A percentile compares a stretch with the other conserved stretches of the same genome.
phyloP scores from a whole-genome alignment of 2,113 vertebrate species.

The Climacteris rufus region DNA sequence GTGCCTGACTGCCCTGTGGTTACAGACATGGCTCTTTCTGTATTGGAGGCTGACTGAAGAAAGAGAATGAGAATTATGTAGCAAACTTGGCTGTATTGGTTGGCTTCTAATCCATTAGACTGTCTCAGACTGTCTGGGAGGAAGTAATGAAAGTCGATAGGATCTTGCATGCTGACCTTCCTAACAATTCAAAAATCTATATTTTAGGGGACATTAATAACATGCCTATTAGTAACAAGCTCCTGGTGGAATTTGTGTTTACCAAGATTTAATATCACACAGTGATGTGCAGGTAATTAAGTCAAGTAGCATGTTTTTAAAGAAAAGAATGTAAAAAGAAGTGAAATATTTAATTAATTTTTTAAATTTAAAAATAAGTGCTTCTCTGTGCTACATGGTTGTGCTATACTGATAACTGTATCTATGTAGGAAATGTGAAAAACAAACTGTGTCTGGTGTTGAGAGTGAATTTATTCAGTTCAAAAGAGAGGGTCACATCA shows the following conservation, averaged over 20 bases:
- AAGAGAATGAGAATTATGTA: neutral
- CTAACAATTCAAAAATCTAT: slow-evolving; percentile 11
- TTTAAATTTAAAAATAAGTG: neutral
- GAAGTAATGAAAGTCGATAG: neutral
- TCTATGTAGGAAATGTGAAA: neutral
- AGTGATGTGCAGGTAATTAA: neutral
- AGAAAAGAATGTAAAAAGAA: neutral
- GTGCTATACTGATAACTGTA: neutral
- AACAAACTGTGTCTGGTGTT: neutral
- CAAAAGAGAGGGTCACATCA: neutral
- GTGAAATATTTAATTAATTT: neutral
- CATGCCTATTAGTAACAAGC: neutral
- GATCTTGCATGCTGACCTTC: neutral
- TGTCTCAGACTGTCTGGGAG: neutral
- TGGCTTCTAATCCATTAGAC: neutral
- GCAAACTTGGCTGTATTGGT: neutral
- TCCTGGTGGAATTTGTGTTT: neutral
- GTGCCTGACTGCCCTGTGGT: neutral
- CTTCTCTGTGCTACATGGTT: neutral
- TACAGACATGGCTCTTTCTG: neutral
- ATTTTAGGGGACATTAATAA: neutral
- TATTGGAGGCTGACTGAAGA: neutral
- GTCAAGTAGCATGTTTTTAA: neutral
- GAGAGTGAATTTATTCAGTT: neutral
- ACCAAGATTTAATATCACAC: neutral